Evolutionary conservation across 1,140 invertebrate species (phyloP).

Genomic region (Ruditapes philippinarum): DNA sequence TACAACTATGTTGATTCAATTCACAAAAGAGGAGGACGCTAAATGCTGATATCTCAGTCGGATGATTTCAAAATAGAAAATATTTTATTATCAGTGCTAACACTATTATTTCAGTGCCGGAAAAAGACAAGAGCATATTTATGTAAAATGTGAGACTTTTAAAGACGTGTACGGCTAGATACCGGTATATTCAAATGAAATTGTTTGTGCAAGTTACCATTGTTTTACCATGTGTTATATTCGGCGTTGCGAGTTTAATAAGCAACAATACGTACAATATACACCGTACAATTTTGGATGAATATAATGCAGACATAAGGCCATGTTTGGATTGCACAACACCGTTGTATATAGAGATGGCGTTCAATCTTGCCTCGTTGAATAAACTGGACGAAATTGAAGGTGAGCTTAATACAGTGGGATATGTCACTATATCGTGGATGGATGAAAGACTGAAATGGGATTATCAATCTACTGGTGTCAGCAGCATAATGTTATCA

Average conservation of each 20-base stretch:
- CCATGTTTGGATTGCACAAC: background rate
- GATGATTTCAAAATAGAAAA: no score
- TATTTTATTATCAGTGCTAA: no score
- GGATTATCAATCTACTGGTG: background rate
- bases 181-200: no score
- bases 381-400: constrained; percentile 37
- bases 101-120: no score
- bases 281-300: background rate
- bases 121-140: no score
- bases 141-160: no score
- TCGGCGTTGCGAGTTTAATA: background rate
- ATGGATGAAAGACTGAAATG: constrained; percentile 38
- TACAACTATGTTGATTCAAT: no score
- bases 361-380: constrained; percentile 14
- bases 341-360: constrained; percentile 2
- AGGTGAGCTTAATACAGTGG: constrained; percentile 4
- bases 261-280: background rate
- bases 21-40: no score
- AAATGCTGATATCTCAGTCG: no score
- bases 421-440: constrained; percentile 2
- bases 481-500: background rate
- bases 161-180: no score
- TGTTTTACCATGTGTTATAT: no score
- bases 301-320: background rate
- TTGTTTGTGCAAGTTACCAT: no score